Conservation (phyloP, 2,888 invertebrate genomes). For the Stomorhina lunata region DNA sequence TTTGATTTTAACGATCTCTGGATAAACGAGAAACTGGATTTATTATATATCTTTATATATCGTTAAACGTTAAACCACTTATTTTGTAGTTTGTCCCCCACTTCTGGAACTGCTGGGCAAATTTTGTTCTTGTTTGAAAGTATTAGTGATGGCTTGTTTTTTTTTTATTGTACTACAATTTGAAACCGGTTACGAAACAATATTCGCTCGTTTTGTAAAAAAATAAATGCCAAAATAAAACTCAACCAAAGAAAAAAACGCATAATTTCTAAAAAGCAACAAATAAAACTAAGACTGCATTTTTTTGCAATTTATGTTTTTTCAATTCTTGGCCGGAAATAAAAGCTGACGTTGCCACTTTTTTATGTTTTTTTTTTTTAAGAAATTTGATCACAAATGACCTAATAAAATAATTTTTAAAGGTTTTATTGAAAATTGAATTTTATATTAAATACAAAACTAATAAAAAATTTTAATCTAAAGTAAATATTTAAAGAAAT, state of each 20-base stretch:
- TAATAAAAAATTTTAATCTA: too few relatives aligned
- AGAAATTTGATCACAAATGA: slow-evolving; percentile 3
- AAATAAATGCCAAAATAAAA: background rate
- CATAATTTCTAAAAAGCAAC: slow-evolving; percentile 52
- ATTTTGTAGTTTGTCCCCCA: too few relatives aligned
- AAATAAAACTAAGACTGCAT: slow-evolving; percentile 35
- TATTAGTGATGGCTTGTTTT: background rate
- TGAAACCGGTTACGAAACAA: slow-evolving; percentile 64
- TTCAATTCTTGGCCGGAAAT: slow-evolving; percentile 51
- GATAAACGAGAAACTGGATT: too few relatives aligned
- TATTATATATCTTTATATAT: too few relatives aligned
- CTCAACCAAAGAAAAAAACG: slow-evolving; percentile 37
- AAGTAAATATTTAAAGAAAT: background rate
- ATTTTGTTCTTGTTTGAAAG: background rate
- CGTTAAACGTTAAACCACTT: too few relatives aligned
- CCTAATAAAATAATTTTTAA: background rate
- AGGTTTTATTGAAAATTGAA: background rate
- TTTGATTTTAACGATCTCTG: too few relatives aligned
- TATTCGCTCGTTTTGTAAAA: slow-evolving; percentile 40
- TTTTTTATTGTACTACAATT: slow-evolving; percentile 13
- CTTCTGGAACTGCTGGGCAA: too few relatives aligned
- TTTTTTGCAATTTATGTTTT: background rate
- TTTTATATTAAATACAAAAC: too few relatives aligned
- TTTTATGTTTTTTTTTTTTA: background rate
- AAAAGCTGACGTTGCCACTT: slow-evolving; percentile 55